A percentile compares a stretch with the other conserved stretches of the same genome.
These are phyloP conservation scores for Gnathonemus longibarbis DNA, from an alignment of 2,113 vertebrate genomes.

Conservation along the genomic window DNA sequence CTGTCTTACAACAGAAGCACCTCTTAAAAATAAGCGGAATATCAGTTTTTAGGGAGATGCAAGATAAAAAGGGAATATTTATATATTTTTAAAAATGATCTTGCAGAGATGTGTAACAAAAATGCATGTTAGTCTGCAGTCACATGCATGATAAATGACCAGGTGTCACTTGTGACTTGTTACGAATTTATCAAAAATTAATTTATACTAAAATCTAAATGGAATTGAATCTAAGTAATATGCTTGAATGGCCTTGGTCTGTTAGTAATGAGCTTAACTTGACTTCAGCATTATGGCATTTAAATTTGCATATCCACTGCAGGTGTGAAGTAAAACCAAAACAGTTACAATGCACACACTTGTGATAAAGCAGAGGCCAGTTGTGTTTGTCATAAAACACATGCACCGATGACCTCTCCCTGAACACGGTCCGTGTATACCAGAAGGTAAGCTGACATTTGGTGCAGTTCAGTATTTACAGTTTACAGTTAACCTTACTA, in stretches of 20 bases:
- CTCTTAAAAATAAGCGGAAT: background rate
- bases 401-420: background rate
- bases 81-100: background rate
- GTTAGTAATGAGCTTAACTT: background rate
- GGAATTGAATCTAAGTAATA: background rate
- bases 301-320: background rate
- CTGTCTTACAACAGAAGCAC: background rate
- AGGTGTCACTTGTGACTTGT: background rate
- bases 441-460: background rate
- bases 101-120: background rate
- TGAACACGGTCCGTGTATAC: background rate
- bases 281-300: background rate
- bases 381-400: background rate
- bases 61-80: background rate
- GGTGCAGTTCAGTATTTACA: background rate
- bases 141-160: background rate
- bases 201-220: background rate
- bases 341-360: background rate
- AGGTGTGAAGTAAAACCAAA: background rate
- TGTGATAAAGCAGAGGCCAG: background rate
- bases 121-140: background rate
- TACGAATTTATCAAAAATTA: background rate
- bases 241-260: background rate
- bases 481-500: background rate
- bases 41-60: background rate